Conservation (phyloP, 2,797 vertebrate species). For the Betta splendens region DNA sequence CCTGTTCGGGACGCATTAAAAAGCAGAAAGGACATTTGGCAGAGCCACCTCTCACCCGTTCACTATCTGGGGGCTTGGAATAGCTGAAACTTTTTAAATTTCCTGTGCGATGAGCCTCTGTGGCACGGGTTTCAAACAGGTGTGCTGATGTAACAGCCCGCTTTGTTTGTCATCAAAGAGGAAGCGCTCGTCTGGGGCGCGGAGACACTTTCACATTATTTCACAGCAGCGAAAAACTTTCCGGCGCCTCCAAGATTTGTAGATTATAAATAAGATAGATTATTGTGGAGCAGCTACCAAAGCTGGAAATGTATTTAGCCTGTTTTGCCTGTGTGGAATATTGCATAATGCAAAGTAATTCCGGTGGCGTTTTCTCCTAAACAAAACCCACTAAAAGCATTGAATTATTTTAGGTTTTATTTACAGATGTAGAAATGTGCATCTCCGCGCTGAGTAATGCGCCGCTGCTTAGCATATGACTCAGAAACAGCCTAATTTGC, state of each 20-base stretch:
- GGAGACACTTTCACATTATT: slow-evolving; percentile 15
- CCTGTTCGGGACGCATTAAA: slow-evolving; percentile 45
- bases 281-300: slow-evolving; percentile 16
- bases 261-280: slow-evolving; percentile 22
- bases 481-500: slow-evolving; percentile 61
- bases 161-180: slow-evolving; percentile 11
- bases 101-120: slow-evolving; percentile 45
- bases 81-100: slow-evolving; percentile 45
- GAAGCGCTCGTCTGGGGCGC: background rate
- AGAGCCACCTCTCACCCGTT: slow-evolving; percentile 38
- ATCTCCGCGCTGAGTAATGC: slow-evolving; percentile 37
- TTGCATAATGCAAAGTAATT: slow-evolving; percentile 25
- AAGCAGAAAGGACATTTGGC: slow-evolving; percentile 51
- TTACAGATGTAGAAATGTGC: slow-evolving; percentile 30
- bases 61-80: slow-evolving; percentile 52
- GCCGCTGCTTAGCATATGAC: slow-evolving; percentile 48
- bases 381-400: slow-evolving; percentile 28
- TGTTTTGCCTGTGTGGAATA: slow-evolving; percentile 17
- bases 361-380: slow-evolving; percentile 20
- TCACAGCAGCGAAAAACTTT: slow-evolving; percentile 18
- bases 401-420: slow-evolving; percentile 42
- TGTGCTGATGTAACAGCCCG: slow-evolving; percentile 29
- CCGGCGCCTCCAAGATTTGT: background rate
- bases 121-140: slow-evolving; percentile 47
- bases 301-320: slow-evolving; percentile 14